phyloP scores from a whole-genome alignment of 2,797 vertebrate genomes.

The Microctenopoma stevenorrisi region DNA sequence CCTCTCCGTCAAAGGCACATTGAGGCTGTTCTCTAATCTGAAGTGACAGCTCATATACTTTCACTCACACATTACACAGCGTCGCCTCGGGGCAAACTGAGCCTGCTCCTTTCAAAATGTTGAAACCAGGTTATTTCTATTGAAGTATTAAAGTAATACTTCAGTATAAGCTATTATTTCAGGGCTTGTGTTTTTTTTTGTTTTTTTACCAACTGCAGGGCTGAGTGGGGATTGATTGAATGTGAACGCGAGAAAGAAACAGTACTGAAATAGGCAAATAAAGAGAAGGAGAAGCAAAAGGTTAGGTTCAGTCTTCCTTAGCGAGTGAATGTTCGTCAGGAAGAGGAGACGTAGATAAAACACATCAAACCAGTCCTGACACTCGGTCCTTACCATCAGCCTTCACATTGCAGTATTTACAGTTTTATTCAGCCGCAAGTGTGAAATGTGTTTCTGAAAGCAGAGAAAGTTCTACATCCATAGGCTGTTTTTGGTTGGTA shows the following conservation, averaged over 20 bases:
- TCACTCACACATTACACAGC: constrained; percentile 94
- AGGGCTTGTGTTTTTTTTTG: constrained; percentile 61
- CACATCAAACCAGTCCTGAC: too few relatives aligned
- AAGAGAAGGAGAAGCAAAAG: constrained; percentile 8
- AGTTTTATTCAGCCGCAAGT: too few relatives aligned
- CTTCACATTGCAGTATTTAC: too few relatives aligned
- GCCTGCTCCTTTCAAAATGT: constrained; percentile 95
- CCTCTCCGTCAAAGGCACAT: constrained; percentile 94
- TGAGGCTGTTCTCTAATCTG: constrained; percentile 94
- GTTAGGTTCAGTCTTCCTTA: not conserved
- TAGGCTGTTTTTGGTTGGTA: too few relatives aligned
- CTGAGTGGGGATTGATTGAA: constrained; percentile 60
- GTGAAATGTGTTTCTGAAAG: too few relatives aligned
- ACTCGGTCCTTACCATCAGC: too few relatives aligned
- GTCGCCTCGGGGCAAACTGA: constrained; percentile 90
- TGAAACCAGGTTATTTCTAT: constrained; percentile 99
- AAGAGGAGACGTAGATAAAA: too few relatives aligned
- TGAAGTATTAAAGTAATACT: constrained; percentile 99
- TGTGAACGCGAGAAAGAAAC: constrained; percentile 14
- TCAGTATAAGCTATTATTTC: constrained; percentile 98
- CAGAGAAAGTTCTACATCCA: too few relatives aligned
- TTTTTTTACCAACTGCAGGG: constrained; percentile 53
- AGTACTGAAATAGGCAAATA: constrained; percentile 14
- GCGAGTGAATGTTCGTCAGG: too few relatives aligned
- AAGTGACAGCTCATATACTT: constrained; percentile 98